A percentile compares a stretch with the other conserved stretches of the same genome.
Conservation (phyloP, 1,140 invertebrate species). For the Protaetia brevitarsis region DNA sequence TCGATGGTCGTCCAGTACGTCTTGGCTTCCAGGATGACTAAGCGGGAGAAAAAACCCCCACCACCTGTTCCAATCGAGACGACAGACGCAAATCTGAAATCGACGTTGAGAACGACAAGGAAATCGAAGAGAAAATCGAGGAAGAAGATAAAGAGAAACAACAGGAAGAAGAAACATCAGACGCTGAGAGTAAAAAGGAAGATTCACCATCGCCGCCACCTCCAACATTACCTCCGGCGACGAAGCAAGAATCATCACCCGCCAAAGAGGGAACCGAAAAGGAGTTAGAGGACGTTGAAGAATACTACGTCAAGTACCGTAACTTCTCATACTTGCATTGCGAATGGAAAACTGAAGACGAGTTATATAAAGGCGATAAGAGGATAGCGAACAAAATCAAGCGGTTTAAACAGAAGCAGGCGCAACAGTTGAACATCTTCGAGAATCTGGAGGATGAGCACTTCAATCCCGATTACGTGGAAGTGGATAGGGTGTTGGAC, state of each 20-base stretch:
- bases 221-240: not conserved
- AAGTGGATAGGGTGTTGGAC: conserved; percentile 96
- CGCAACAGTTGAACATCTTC: conserved; percentile 85
- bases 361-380: conserved; percentile 94
- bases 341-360: conserved; percentile 98
- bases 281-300: conserved; percentile 91
- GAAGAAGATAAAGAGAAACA: conserved; percentile 35
- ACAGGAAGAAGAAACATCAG: conserved; percentile 39
- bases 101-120: conserved; percentile 30
- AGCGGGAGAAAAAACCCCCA: conserved; percentile 70
- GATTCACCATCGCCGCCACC: conserved; percentile 20
- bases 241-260: conserved; percentile 23
- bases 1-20: conserved; percentile 96
- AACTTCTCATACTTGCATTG: conserved; percentile 99
- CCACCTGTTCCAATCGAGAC: no score
- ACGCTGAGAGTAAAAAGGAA: conserved; percentile 33
- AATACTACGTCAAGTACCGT: conserved; percentile 98
- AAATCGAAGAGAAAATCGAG: conserved; percentile 32
- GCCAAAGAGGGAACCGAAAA: conserved; percentile 46
- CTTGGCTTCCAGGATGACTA: conserved; percentile 80
- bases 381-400: conserved; percentile 92
- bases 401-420: conserved; percentile 91
- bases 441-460: conserved; percentile 96
- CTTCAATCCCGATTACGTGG: conserved; percentile 98
- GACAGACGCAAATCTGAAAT: no score